A percentile compares a stretch with the other conserved stretches of the same genome.
These are phyloP conservation scores for Batillaria attramentaria DNA, from an alignment of 1,140 invertebrate genomes.

Conservation along the genomic window DNA sequence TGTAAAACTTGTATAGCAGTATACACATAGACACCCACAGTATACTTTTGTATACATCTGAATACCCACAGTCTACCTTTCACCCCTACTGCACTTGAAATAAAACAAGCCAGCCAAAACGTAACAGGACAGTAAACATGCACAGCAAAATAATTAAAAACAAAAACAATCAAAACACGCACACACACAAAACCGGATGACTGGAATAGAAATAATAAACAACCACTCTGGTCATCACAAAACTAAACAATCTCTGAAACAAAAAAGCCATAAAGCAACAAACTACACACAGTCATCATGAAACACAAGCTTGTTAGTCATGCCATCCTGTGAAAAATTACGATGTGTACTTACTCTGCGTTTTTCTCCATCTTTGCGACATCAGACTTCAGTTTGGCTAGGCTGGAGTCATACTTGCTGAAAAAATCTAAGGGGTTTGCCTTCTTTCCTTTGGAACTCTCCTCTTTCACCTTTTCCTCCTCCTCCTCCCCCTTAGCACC, in stretches of 20 bases:
- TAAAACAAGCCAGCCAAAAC: too few relatives aligned
- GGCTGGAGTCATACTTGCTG: slow-evolving; percentile 60
- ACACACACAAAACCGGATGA: slow-evolving; percentile 1
- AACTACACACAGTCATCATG: background rate
- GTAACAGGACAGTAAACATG: too few relatives aligned
- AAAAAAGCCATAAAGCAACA: background rate
- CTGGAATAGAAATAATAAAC: background rate
- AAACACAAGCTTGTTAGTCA: background rate
- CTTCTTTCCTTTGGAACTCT: slow-evolving; percentile 6
- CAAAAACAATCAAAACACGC: background rate
- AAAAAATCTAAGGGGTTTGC: slow-evolving; percentile 55
- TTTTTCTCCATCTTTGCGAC: slow-evolving; percentile 58
- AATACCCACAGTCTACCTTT: background rate
- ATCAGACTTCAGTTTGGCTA: slow-evolving; percentile 60
- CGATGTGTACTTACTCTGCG: slow-evolving; percentile 32
- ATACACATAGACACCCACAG: slow-evolving; percentile 5
- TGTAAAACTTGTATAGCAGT: background rate
- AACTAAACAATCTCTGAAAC: background rate
- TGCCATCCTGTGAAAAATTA: background rate
- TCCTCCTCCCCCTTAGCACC: background rate
- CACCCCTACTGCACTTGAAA: too few relatives aligned
- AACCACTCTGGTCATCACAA: too few relatives aligned
- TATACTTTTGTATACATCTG: background rate
- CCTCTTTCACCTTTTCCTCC: background rate
- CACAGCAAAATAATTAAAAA: background rate